Conservation (phyloP, 2,888 invertebrate genomes). For the Epinotia brunnichana region DNA sequence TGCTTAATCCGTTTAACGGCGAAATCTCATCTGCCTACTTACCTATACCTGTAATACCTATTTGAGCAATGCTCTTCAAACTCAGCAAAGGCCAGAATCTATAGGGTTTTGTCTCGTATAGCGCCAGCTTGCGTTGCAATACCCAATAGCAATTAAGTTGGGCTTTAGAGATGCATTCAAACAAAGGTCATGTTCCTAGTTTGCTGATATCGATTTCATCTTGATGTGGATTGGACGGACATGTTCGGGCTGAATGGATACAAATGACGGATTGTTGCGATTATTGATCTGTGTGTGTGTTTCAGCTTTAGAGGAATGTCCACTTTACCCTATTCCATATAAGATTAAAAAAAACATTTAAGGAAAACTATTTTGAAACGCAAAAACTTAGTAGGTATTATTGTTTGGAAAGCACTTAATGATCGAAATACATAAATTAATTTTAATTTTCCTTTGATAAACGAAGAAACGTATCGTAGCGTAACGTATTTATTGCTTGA, state of each 20-base stretch:
- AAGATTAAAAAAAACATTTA: too few relatives aligned
- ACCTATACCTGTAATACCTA: conserved; percentile 9
- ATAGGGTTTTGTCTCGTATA: neutral
- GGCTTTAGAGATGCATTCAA: neutral
- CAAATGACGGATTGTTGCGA: neutral
- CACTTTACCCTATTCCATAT: too few relatives aligned
- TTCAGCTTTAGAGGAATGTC: too few relatives aligned
- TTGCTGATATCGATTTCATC: conserved; percentile 7
- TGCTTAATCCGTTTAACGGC: neutral
- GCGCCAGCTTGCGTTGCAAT: neutral
- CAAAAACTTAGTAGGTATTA: too few relatives aligned
- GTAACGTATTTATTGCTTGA: too few relatives aligned
- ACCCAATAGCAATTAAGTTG: conserved; percentile 6
- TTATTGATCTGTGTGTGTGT: neutral
- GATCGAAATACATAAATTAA: too few relatives aligned
- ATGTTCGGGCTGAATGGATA: neutral
- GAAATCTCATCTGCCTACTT: conserved; percentile 16
- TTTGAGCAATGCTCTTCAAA: conserved; percentile 5
- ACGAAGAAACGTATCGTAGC: too few relatives aligned
- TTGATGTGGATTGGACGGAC: neutral
- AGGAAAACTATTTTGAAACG: too few relatives aligned
- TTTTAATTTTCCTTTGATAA: too few relatives aligned
- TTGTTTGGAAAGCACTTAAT: too few relatives aligned
- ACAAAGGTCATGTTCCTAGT: neutral
- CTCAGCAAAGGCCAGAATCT: neutral